These are phyloP conservation scores for Pagetopsis macropterus DNA, from an alignment of 2,797 vertebrate genomes.

Conservation along the genomic window DNA sequence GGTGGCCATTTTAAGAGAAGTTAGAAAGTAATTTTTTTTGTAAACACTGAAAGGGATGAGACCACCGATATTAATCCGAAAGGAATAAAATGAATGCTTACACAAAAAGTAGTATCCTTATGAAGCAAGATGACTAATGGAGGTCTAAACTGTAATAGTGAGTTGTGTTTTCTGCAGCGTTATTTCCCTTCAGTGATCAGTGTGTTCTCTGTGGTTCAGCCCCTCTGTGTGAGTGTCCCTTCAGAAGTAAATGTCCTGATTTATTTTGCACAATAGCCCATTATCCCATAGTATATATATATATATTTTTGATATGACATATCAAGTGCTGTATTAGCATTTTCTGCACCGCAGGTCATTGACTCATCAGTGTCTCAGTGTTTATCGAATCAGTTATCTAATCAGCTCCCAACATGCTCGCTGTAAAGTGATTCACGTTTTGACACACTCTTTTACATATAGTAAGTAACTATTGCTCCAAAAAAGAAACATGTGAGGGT, in stretches of 20 bases:
- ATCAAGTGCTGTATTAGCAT: slow-evolving; percentile 26
- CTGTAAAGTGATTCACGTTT: slow-evolving; percentile 34
- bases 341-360: slow-evolving; percentile 36
- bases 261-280: slow-evolving; percentile 1
- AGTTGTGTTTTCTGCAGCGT: slow-evolving; percentile 3
- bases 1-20: background rate
- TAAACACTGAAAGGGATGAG: background rate
- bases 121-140: slow-evolving; percentile 2
- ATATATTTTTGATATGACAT: slow-evolving; percentile 1
- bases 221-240: background rate
- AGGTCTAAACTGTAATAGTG: background rate
- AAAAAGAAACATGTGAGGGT: slow-evolving; percentile 8
- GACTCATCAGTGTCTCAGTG: slow-evolving; percentile 24
- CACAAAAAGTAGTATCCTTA: background rate
- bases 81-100: background rate
- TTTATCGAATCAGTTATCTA: slow-evolving; percentile 40
- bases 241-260: background rate
- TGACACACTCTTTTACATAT: slow-evolving; percentile 5
- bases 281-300: background rate
- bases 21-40: background rate
- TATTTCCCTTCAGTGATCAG: background rate
- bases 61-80: background rate
- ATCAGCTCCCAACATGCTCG: slow-evolving; percentile 40
- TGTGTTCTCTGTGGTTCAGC: background rate
- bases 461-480: slow-evolving; percentile 2